Conservation (phyloP, 2,888 invertebrate genomes). For the Parnassius mnemosyne region DNA sequence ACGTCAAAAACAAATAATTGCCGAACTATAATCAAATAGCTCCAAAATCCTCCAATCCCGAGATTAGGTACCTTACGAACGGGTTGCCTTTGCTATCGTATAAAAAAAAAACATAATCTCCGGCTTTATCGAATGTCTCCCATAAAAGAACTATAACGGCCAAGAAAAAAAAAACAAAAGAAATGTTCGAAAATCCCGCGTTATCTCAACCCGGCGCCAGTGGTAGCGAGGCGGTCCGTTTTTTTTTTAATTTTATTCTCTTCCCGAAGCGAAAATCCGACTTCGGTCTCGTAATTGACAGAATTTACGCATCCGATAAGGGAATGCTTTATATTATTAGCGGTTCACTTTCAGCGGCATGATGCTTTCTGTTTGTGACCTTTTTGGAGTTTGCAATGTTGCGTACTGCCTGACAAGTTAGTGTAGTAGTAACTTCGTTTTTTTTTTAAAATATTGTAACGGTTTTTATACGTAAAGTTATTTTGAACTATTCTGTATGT, state of each 20-base stretch:
- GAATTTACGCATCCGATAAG: constrained; percentile 68
- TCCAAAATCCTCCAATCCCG: constrained; percentile 29
- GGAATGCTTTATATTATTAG: constrained; percentile 45
- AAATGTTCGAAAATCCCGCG: constrained; percentile 44
- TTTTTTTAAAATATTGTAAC: no score
- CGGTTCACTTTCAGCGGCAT: constrained; percentile 33
- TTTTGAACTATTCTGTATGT: no score
- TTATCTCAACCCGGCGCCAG: constrained; percentile 64
- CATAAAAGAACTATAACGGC: constrained; percentile 57
- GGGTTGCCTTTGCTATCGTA: constrained; percentile 35
- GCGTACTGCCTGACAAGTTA: not conserved
- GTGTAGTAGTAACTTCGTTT: no score
- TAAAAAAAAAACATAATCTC: constrained; percentile 40
- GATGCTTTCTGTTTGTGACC: not conserved
- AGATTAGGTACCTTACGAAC: constrained; percentile 34
- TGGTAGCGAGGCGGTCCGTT: constrained; percentile 47
- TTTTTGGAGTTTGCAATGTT: not conserved
- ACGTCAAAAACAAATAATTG: constrained; percentile 26
- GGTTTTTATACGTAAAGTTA: no score
- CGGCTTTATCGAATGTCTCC: constrained; percentile 46
- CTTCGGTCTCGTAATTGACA: constrained; percentile 54
- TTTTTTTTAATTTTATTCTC: constrained; percentile 28
- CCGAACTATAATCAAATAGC: constrained; percentile 12
- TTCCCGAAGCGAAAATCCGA: constrained; percentile 24
- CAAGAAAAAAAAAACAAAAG: constrained; percentile 48